Base-by-base conservation (phyloP, 2,113 vertebrate species). In the rabbit (Oryctolagus cuniculus) region DNA sequence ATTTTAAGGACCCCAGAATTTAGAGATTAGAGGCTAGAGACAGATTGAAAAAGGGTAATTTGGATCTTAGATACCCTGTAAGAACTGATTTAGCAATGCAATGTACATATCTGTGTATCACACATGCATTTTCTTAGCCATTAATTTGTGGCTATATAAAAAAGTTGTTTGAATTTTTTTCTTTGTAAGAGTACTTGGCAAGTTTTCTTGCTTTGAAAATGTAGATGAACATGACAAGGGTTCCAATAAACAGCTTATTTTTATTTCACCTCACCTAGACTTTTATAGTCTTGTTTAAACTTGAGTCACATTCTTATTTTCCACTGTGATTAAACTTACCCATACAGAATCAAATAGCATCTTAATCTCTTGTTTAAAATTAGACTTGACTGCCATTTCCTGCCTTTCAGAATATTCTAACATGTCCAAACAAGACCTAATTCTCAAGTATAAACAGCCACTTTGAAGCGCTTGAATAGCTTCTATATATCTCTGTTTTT, bases 311-410 rank as follows among this genome's bases (percentile, higher is more conserved):
- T 86, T 94, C n/a, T 95, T 87, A 70, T 69, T 94, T 90, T 90
- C 79, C 51, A 89, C 74, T 83, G 63, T 74, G 55, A 91, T 93
- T 91, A 93, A 95, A 92, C 87, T 90, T 83, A 86, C 25, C 24
- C 44, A 86, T 81, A 70, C 6, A 38, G 10, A 64, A 86, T 81
- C 34, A 96, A 95, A 91, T 72, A 79, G 36, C 25, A 5, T 82
- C 92, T 21, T 53, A 85, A 90, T 85, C 63, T 90, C 49, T 63
- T 93, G 94, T 87, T 77, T 66, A 6, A 69, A 83, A 67, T 73
- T 36, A 87, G 63, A 95, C 13, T 58, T 93, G 21, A 29, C 63
- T 74, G 36, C 69, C 24, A 89, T 24, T 61, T 95, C 38, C 25
- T 90, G 34, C 8, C 63, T 90, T 97, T 90, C 66, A 93, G 81